Percentiles rank a stretch among this genome's conserved stretches.
phyloP scores from a whole-genome alignment of 2,888 invertebrate species.

The Troides aeacus region DNA sequence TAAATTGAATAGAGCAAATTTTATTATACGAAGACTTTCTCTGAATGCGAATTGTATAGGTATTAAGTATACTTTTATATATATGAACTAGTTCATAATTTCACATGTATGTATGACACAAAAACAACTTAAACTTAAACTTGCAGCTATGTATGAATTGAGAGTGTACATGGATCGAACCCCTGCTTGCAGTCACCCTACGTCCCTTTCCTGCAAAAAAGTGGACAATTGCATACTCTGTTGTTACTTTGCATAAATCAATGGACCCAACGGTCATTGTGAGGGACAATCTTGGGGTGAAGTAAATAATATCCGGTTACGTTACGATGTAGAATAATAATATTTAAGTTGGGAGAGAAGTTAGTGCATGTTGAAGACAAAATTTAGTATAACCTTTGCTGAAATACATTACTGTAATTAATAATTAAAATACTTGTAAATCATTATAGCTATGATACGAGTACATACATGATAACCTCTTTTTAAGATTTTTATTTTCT shows the following conservation, averaged over 20 bases:
- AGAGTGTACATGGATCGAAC: slow-evolving; percentile 37
- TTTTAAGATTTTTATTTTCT: background rate
- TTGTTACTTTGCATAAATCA: slow-evolving; percentile 72
- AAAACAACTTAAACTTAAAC: too few relatives aligned
- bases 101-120: too few relatives aligned
- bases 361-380: background rate
- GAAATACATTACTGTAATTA: too few relatives aligned
- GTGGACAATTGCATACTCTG: slow-evolving; percentile 66
- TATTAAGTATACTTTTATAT: background rate
- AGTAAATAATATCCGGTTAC: slow-evolving; percentile 35
- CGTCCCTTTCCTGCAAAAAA: slow-evolving; percentile 60
- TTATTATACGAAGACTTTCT: background rate
- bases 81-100: background rate
- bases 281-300: slow-evolving; percentile 41
- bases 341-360: background rate
- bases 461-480: background rate
- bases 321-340: slow-evolving; percentile 21
- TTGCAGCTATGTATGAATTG: background rate
- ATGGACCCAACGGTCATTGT: slow-evolving; percentile 60
- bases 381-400: background rate
- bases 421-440: too few relatives aligned
- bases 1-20: background rate
- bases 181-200: slow-evolving; percentile 53
- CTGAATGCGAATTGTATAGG: background rate
- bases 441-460: too few relatives aligned